Base-by-base conservation (phyloP, 2,888 invertebrate genomes). In the Metallyticus violacea region DNA sequence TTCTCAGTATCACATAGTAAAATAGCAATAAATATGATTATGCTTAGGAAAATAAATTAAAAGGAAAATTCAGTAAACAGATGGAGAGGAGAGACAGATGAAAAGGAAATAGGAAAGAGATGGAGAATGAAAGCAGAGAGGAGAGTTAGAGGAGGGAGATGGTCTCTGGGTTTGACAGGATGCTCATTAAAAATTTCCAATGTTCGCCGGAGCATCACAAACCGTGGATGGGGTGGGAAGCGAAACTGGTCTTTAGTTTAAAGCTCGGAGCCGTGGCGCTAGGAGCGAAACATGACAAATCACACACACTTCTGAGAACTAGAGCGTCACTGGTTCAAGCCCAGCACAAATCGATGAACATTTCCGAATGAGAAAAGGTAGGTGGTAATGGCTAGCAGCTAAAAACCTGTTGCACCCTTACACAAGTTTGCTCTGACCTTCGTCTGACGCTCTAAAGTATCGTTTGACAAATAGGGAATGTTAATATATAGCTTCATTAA, bases 181-280 rank as follows among this genome's bases (percentile, higher is more conserved):
- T 86, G 87, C 85, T 86, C 87, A 85, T 87, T 87, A 87, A 87
- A 87, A 87, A 85, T 87, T 86, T 86, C 81, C 85, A 81, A 87
- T 86, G 86, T 87, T 87, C 30, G 85, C 6, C 79, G 87, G 85
- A 77, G 87, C 85, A 85, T 85, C 87, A 82, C 87, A 87, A 87
- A 87, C 81, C 29, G 87, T 82, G 79, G 26, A 25, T 62, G 82
- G 25, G 85, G 30, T n/a, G 78, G 78, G n/a, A n/a, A 25, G 77
- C 7, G 77, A 7, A 77, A n/a, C n/a, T n/a, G 77, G 79, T 85
- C 77, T 83, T 83, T 77, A 77, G 83, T 83, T 77, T 77, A 77
- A 28, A 77, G 62, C 28, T 77, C 2, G 6, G 81, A 7, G 29
- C 30, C 9, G 3, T 30, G 81, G 7, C 6, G 28, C n/a, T 7